These are phyloP conservation scores for Scolopax rusticola DNA, from an alignment of 2,797 vertebrate genomes.

Conservation along the genomic window DNA sequence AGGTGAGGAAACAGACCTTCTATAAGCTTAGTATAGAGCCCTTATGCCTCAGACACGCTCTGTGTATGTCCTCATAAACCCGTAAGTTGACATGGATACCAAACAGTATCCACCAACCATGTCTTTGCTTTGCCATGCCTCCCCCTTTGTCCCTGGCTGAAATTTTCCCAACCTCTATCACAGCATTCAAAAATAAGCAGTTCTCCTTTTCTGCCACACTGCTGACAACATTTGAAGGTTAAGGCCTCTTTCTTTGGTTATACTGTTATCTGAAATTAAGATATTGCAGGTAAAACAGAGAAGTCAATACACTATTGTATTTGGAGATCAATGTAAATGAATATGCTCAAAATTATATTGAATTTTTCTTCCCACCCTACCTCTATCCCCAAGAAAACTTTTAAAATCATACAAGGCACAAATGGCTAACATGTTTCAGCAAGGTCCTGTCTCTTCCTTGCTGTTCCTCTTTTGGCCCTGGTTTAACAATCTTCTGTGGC, in stretches of 20 bases:
- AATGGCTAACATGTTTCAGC: conserved; percentile 70
- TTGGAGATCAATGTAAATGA: conserved; percentile 47
- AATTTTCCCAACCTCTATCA: background rate
- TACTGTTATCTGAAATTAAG: conserved; percentile 25
- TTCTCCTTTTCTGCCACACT: background rate
- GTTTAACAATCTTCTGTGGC: conserved; percentile 11
- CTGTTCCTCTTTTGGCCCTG: conserved; percentile 75
- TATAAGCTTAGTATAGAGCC: background rate
- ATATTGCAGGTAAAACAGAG: conserved; percentile 49
- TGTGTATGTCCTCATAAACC: background rate
- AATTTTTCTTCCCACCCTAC: conserved; percentile 7
- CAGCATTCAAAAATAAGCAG: background rate
- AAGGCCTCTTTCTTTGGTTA: conserved; percentile 36
- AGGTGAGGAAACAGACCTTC: background rate
- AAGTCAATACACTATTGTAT: conserved; percentile 46
- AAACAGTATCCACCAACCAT: background rate
- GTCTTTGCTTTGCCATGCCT: background rate
- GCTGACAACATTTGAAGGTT: background rate
- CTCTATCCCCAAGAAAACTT: conserved; percentile 57
- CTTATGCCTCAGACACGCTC: background rate
- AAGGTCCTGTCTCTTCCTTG: conserved; percentile 56
- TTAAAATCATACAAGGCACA: conserved; percentile 78
- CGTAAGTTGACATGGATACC: background rate
- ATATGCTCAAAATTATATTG: conserved; percentile 37
- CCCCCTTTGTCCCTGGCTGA: background rate